phyloP scores from a whole-genome alignment of 2,888 invertebrate species.

The Drosophila dives region DNA sequence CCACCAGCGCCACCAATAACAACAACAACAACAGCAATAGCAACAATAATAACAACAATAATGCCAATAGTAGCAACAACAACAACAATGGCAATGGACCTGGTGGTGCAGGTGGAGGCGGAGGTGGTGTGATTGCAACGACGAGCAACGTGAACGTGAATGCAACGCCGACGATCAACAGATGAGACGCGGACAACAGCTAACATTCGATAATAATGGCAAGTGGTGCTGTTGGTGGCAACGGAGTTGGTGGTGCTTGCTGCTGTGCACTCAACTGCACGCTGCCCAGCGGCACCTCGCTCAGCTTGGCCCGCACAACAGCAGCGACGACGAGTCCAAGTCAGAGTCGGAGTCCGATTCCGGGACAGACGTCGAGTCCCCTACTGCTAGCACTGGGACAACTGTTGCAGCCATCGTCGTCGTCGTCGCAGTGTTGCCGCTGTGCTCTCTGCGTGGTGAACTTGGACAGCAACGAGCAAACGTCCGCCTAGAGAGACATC shows the following conservation, averaged over 20 bases:
- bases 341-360: neutral
- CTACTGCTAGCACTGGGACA: slow-evolving; percentile 41
- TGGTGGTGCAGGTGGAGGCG: slow-evolving; percentile 15
- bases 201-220: slow-evolving; percentile 79
- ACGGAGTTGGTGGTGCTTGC: neutral
- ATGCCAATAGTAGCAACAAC: slow-evolving; percentile 16
- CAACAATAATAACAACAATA: slow-evolving; percentile 46
- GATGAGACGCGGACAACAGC: slow-evolving; percentile 85
- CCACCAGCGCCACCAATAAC: slow-evolving; percentile 55
- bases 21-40: slow-evolving; percentile 40
- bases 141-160: slow-evolving; percentile 54
- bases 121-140: slow-evolving; percentile 45
- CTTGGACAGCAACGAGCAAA: slow-evolving; percentile 47
- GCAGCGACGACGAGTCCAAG: slow-evolving; percentile 16
- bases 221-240: slow-evolving; percentile 26
- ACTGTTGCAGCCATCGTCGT: slow-evolving; percentile 11
- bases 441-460: slow-evolving; percentile 68
- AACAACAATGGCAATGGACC: slow-evolving; percentile 40
- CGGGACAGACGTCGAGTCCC: slow-evolving; percentile 31
- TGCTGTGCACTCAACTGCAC: slow-evolving; percentile 49
- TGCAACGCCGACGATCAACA: slow-evolving; percentile 83
- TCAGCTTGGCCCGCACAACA: slow-evolving; percentile 36
- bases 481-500: slow-evolving; percentile 36
- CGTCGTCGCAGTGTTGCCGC: slow-evolving; percentile 54
- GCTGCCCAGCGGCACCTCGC: slow-evolving; percentile 55